Evolutionary conservation across 2,797 vertebrate species (phyloP).

Genomic region (Girardinus metallicus): DNA sequence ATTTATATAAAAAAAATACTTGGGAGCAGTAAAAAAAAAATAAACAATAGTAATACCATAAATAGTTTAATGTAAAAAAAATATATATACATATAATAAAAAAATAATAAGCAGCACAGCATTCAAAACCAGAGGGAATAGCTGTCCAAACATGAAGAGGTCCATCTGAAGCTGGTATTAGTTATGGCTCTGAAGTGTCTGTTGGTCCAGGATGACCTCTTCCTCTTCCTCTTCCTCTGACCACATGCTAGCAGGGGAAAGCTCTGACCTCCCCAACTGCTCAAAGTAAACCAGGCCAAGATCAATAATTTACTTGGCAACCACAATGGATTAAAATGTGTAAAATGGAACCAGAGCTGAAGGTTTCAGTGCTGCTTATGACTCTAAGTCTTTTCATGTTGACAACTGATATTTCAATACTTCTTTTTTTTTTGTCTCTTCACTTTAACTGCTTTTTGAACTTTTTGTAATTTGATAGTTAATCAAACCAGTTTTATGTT

Average conservation of each 20-base stretch:
- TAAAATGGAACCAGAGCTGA: not conserved
- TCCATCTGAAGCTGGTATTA: not conserved
- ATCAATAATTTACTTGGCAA: conserved; percentile 3
- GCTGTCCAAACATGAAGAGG: not conserved
- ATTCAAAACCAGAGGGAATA: not conserved
- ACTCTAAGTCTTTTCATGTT: not conserved
- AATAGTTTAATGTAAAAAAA: not conserved
- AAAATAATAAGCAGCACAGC: not conserved
- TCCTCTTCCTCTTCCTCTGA: no score
- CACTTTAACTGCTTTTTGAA: conserved; percentile 1
- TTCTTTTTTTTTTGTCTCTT: not conserved
- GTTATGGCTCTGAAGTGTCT: not conserved
- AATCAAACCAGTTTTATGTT: not conserved
- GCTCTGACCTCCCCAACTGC: no score
- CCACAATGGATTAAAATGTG: not conserved
- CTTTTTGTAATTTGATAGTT: not conserved
- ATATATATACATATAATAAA: no score
- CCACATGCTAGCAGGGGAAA: not conserved
- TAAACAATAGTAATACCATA: no score
- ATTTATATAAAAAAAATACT: no score
- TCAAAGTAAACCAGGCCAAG: not conserved
- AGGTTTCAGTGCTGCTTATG: not conserved
- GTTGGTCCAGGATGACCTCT: not conserved
- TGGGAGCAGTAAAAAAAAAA: no score
- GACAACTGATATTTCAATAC: not conserved